These are phyloP conservation scores for Euleptes europaea DNA, from an alignment of 2,113 vertebrate genomes.

Conservation along the genomic window DNA sequence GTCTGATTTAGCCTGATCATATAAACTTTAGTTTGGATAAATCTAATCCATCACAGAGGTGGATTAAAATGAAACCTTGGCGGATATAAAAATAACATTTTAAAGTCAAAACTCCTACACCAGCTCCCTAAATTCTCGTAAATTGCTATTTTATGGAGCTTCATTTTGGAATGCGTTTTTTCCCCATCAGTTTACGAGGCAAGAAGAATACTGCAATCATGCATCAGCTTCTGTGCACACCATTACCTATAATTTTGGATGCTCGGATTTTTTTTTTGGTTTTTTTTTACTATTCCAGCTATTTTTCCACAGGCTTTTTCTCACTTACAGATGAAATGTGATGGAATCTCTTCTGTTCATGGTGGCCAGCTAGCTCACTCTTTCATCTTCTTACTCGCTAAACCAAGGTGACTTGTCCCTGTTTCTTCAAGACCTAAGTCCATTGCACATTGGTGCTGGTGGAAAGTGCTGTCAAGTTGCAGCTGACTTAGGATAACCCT, in stretches of 20 bases:
- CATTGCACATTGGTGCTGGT: slow-evolving; percentile 31
- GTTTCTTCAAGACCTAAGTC: slow-evolving; percentile 41
- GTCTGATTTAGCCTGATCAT: slow-evolving; percentile 30
- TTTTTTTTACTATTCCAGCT: slow-evolving; percentile 58
- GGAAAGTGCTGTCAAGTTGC: too few species aligned
- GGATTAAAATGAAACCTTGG: slow-evolving; percentile 61
- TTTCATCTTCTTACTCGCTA: slow-evolving; percentile 55
- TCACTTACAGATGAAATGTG: slow-evolving; percentile 64
- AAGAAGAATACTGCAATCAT: slow-evolving; percentile 67
- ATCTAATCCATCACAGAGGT: slow-evolving; percentile 47
- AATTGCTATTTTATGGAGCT: slow-evolving; percentile 57
- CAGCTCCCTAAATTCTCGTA: slow-evolving; percentile 55
- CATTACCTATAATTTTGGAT: slow-evolving; percentile 68
- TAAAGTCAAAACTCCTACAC: slow-evolving; percentile 58
- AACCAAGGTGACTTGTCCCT: slow-evolving; percentile 44
- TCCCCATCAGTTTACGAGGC: slow-evolving; percentile 50
- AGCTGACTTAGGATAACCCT: too few species aligned
- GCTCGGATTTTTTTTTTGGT: slow-evolving; percentile 56
- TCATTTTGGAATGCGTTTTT: slow-evolving; percentile 64
- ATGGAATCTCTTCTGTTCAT: slow-evolving; percentile 56
- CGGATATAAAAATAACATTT: slow-evolving; percentile 67
- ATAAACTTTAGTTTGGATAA: slow-evolving; percentile 45
- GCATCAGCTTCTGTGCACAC: slow-evolving; percentile 39
- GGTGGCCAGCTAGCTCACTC: slow-evolving; percentile 44
- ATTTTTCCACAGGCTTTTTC: slow-evolving; percentile 56